These are phyloP conservation scores for Rambutsinella grinnellia DNA, from an alignment of 2,888 invertebrate genomes.

Conservation along the genomic window DNA sequence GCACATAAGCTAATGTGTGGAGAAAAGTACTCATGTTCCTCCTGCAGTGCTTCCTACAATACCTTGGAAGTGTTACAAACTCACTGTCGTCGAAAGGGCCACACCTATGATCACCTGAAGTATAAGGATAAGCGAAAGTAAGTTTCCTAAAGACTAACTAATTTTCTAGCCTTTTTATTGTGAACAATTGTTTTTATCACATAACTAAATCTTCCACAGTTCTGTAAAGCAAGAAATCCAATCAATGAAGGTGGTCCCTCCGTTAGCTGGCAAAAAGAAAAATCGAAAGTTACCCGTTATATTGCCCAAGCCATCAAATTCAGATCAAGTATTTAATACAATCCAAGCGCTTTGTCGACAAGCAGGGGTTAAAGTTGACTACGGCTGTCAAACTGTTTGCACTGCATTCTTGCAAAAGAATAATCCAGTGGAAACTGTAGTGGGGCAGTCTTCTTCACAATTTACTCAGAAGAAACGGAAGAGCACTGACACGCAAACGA, in stretches of 20 bases:
- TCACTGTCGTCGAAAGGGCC: slow-evolving; percentile 68
- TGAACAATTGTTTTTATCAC: too few relatives aligned
- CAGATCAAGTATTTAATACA: slow-evolving; percentile 13
- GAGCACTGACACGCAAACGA: slow-evolving; percentile 48
- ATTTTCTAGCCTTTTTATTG: too few relatives aligned
- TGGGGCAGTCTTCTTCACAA: neutral
- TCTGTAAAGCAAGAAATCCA: slow-evolving; percentile 38
- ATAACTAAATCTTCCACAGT: slow-evolving; percentile 19
- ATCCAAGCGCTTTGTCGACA: slow-evolving; percentile 36
- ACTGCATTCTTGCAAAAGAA: slow-evolving; percentile 35
- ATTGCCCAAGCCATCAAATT: slow-evolving; percentile 22
- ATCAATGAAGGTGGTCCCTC: too few relatives aligned
- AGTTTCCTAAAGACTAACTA: neutral
- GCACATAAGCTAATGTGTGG: slow-evolving; percentile 70
- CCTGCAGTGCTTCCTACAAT: slow-evolving; percentile 68
- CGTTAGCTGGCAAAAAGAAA: too few relatives aligned
- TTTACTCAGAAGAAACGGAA: slow-evolving; percentile 45
- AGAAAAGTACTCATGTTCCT: slow-evolving; percentile 68
- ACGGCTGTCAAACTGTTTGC: slow-evolving; percentile 45
- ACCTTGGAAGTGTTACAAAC: slow-evolving; percentile 70
- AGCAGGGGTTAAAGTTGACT: slow-evolving; percentile 42
- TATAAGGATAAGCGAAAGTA: slow-evolving; percentile 60
- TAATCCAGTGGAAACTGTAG: slow-evolving; percentile 9
- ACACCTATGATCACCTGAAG: slow-evolving; percentile 54
- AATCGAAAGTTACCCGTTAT: slow-evolving; percentile 30